Percentiles rank a stretch among this genome's conserved stretches.
Evolutionary conservation across 2,888 invertebrate genomes (phyloP).

Genomic region (Orthonevra nobilis): DNA sequence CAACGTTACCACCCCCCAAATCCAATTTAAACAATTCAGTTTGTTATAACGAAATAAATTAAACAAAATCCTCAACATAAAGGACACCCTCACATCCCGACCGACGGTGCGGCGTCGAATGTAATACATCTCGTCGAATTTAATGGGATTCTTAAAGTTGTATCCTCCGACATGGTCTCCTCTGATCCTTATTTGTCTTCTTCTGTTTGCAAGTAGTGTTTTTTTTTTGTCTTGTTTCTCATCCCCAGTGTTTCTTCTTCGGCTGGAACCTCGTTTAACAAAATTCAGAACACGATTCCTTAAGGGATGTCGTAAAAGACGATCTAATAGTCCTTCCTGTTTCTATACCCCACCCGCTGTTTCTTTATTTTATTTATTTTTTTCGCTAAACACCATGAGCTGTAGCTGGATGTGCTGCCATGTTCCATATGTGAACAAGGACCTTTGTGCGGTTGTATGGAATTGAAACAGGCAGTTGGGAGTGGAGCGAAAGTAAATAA

Average conservation of each 20-base stretch:
- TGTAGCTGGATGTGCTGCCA: constrained; percentile 11
- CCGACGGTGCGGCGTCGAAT: too few species aligned
- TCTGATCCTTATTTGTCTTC: constrained; percentile 66
- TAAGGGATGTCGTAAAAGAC: constrained; percentile 66
- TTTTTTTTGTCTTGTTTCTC: not conserved
- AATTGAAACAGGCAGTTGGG: not conserved
- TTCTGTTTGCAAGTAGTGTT: constrained; percentile 44
- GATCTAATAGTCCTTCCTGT: constrained; percentile 67
- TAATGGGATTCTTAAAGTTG: constrained; percentile 60
- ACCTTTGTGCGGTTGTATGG: constrained; percentile 8
- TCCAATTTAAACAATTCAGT: constrained; percentile 33
- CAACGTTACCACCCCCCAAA: too few species aligned
- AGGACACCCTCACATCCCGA: not conserved
- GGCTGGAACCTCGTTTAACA: constrained; percentile 47
- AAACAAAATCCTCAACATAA: constrained; percentile 14
- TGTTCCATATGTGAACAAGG: constrained; percentile 35
- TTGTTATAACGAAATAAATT: constrained; percentile 44
- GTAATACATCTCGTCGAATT: constrained; percentile 55
- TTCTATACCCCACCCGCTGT: constrained; percentile 20
- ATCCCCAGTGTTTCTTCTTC: constrained; percentile 6
- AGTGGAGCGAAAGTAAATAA: constrained; percentile 57
- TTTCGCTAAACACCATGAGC: constrained; percentile 6
- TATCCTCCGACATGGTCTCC: constrained; percentile 48
- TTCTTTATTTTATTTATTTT: constrained; percentile 14
- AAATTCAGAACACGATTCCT: constrained; percentile 68